phyloP scores from a whole-genome alignment of 2,797 vertebrate species.

The Meda fulgida region DNA sequence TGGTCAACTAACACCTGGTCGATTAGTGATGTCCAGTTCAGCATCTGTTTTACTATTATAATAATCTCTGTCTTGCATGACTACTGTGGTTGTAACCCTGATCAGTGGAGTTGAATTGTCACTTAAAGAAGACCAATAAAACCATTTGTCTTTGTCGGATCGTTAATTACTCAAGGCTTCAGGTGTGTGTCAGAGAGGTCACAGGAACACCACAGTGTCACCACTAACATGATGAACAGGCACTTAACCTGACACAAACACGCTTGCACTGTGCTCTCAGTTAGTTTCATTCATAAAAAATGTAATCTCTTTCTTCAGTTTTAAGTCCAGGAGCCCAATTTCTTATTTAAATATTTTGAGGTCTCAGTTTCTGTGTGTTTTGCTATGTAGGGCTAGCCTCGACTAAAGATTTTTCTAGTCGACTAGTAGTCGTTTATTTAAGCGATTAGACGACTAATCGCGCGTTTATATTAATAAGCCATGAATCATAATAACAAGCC shows the following conservation, averaged over 20 bases:
- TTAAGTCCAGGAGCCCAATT: too few species aligned
- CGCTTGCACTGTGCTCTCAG: background rate
- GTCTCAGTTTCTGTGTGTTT: too few species aligned
- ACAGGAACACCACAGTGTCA: slow-evolving; percentile 13
- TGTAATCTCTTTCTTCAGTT: background rate
- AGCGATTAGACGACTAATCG: too few species aligned
- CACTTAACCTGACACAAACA: slow-evolving; percentile 20
- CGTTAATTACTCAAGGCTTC: slow-evolving; percentile 70
- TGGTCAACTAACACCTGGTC: too few species aligned
- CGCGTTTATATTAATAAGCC: too few species aligned
- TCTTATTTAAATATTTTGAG: too few species aligned
- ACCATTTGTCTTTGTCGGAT: slow-evolving; percentile 68
- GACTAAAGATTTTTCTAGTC: too few species aligned
- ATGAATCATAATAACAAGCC: too few species aligned
- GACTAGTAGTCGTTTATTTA: too few species aligned
- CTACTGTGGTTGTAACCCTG: slow-evolving; percentile 36
- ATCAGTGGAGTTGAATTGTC: slow-evolving; percentile 51
- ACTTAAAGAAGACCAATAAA: slow-evolving; percentile 58
- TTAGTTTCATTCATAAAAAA: slow-evolving; percentile 4
- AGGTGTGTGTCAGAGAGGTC: slow-evolving; percentile 44
- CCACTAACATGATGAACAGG: slow-evolving; percentile 14
- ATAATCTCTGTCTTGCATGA: background rate
- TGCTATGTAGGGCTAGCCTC: too few species aligned
- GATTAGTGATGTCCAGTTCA: background rate
- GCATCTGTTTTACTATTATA: background rate